Evolutionary conservation across 2,113 vertebrate species (phyloP).

Genomic region (Indicator maculatus): DNA sequence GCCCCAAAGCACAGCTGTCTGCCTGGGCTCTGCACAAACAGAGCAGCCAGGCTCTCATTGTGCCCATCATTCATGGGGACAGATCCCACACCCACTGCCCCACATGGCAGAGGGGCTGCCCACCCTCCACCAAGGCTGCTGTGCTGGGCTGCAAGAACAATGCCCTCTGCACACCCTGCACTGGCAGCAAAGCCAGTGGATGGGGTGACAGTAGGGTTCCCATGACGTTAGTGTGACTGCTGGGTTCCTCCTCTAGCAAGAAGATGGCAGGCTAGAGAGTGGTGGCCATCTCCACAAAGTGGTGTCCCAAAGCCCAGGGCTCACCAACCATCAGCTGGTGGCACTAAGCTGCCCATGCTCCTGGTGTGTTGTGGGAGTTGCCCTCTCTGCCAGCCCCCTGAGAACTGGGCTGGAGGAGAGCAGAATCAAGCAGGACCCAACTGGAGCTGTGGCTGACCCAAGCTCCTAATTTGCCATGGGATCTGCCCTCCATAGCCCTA

Average conservation of each 20-base stretch:
- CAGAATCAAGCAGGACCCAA: too few species aligned
- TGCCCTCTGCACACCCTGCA: background rate
- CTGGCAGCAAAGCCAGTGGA: background rate
- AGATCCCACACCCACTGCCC: accelerated
- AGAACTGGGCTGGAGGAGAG: accelerated
- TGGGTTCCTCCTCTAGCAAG: accelerated
- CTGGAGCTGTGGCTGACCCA: background rate
- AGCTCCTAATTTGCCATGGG: background rate
- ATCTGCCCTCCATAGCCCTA: background rate
- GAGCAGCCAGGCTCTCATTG: background rate
- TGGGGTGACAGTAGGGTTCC: background rate
- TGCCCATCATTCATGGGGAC: background rate
- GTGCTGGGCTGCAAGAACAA: background rate
- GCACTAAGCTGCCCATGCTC: background rate
- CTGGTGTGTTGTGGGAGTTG: too few species aligned
- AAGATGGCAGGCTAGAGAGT: background rate
- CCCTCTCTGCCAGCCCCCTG: accelerated
- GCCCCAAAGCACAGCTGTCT: background rate
- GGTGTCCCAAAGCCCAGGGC: background rate
- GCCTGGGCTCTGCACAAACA: background rate
- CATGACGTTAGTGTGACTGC: too few species aligned
- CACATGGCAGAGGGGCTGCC: background rate
- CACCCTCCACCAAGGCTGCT: accelerated
- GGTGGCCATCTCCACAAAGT: background rate
- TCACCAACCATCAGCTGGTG: accelerated